Base-by-base conservation (phyloP, 2,113 vertebrate species). In the Gallinago undulata region DNA sequence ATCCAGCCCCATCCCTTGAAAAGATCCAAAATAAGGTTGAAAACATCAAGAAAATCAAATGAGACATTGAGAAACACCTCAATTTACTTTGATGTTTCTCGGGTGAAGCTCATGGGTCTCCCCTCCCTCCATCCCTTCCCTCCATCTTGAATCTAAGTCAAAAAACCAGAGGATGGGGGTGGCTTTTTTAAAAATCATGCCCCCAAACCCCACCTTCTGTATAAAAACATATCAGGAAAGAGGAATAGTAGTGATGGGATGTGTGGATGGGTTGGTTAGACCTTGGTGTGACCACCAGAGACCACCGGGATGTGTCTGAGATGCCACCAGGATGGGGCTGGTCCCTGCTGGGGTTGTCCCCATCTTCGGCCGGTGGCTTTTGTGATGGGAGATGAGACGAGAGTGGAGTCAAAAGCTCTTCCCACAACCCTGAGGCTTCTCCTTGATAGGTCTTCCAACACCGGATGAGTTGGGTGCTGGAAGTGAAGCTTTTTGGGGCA, bases 341-440 rank as follows among this genome's bases (percentile, higher is more conserved):
- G 15, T 50, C 27, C 45, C 45, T 0, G 2, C 8, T 37, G 57
- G 16, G 57, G n/a, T 7, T 9, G 28, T 50, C n/a, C 27, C 75
- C 27, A 3, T 11, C n/a, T 39, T 62, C 4, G 3, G 11, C 13
- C 2, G 11, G 27, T 19, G 45, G 8, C 25, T 48, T 27, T 60
- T 18, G 27, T 2, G 5, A 10, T 0, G 27, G 3, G 4, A 13
- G 25, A 27, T 1, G 10, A 24, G 55, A 45, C 9, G 3, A 7
- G 55, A 59, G 41, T 9, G 17, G 55, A 2, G 25, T 55, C 8
- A 1, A 47, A 76, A 62, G 14, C n/a, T 48, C 43, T 30, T 6
- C 41, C 19, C 4, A 1, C 35, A 31, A 62, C 45, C 74, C 57
- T 77, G 39, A 8, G 9, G 45, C 45, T 62, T 31, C 33, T 60